Percentiles rank a stretch among this genome's conserved stretches.
phyloP scores from a whole-genome alignment of 1,140 invertebrate species.

The Nephotettix cincticeps region DNA sequence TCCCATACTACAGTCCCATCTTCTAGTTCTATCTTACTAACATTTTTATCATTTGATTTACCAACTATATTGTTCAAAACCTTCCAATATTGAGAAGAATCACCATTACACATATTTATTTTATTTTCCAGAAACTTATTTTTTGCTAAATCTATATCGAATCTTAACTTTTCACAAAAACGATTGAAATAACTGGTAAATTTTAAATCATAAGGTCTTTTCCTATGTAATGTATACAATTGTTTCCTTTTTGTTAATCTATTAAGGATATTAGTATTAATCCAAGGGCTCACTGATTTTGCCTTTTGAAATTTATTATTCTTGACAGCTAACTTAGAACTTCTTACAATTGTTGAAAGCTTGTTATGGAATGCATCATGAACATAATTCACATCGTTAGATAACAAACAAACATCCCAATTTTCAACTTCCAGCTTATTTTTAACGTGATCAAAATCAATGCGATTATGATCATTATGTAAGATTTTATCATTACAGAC shows the following conservation, averaged over 20 bases:
- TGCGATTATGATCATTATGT: background rate
- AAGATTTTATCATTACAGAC: background rate
- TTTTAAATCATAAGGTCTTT: too few relatives aligned
- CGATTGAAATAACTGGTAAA: background rate
- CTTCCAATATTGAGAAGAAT: background rate
- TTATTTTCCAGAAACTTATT: background rate
- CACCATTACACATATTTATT: background rate
- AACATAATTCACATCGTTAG: background rate
- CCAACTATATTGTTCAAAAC: background rate
- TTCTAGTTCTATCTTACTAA: conserved; percentile 17
- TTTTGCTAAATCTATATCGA: background rate
- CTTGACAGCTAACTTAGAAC: background rate
- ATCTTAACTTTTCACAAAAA: background rate
- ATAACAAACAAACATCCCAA: background rate
- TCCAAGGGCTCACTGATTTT: conserved; percentile 1
- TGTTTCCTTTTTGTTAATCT: background rate
- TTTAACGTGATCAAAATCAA: background rate
- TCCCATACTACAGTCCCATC: background rate
- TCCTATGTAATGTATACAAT: too few relatives aligned
- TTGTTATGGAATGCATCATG: background rate
- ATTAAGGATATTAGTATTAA: background rate
- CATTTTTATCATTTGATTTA: background rate
- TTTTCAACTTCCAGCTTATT: background rate
- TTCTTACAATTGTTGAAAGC: background rate
- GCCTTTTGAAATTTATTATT: conserved; percentile 5